phyloP scores from a whole-genome alignment of 2,113 vertebrate genomes.

The Carassius gibelio region DNA sequence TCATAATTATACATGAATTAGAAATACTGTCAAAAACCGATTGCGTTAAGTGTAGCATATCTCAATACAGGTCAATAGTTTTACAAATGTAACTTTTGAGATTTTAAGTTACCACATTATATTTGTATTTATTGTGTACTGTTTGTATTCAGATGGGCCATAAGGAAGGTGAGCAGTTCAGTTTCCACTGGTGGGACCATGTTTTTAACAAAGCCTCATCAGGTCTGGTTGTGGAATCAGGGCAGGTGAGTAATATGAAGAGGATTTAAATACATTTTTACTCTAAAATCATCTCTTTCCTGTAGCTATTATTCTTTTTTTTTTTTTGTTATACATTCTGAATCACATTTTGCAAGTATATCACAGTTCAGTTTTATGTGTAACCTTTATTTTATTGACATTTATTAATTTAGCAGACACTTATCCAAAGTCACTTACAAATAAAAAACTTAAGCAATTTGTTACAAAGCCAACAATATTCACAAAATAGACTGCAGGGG shows the following conservation, averaged over 20 bases:
- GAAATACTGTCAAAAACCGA: background rate
- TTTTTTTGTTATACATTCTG: no score
- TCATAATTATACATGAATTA: background rate
- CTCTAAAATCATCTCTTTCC: no score
- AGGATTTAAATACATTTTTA: background rate
- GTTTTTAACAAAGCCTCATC: slow-evolving; percentile 89
- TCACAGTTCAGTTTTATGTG: no score
- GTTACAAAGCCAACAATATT: background rate
- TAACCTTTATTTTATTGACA: no score
- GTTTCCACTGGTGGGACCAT: slow-evolving; percentile 96
- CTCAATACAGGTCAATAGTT: background rate
- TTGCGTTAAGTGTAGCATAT: background rate
- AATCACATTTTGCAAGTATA: no score
- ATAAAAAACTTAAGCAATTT: background rate
- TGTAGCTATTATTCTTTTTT: no score
- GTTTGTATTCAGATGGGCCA: slow-evolving; percentile 83
- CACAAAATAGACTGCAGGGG: background rate
- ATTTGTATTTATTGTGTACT: background rate
- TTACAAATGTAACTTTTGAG: background rate
- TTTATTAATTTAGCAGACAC: no score
- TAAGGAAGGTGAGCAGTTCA: slow-evolving; percentile 85
- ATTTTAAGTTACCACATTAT: background rate
- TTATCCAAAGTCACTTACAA: background rate
- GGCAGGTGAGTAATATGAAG: slow-evolving; percentile 68
- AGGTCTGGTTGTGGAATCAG: slow-evolving; percentile 80